Evolutionary conservation across 2,888 invertebrate species (phyloP).

Genomic region (Blera fallax): DNA sequence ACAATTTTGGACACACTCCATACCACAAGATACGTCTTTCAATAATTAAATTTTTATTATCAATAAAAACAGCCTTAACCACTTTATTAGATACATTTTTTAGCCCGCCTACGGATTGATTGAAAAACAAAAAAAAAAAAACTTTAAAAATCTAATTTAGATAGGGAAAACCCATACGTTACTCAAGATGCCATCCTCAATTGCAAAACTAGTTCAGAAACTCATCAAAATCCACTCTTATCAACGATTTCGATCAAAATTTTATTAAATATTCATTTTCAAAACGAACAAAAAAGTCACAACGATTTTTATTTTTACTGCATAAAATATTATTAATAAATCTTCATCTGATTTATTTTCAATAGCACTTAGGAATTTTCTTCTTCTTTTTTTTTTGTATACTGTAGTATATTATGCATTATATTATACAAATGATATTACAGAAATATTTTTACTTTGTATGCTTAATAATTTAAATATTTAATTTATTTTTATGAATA

Average conservation of each 20-base stretch:
- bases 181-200: background rate
- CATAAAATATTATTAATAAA: conserved; percentile 52
- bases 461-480: conserved; percentile 55
- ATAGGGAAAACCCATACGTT: background rate
- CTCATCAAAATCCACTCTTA: background rate
- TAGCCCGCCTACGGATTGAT: conserved; percentile 20
- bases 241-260: conserved; percentile 28
- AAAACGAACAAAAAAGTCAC: background rate
- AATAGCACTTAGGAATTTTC: conserved; percentile 52
- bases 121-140: background rate
- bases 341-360: conserved; percentile 44
- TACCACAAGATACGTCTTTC: background rate
- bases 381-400: background rate
- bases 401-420: background rate
- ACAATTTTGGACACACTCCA: background rate
- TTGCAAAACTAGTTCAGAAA: conserved; percentile 33
- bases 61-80: conserved; percentile 44
- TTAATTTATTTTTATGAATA: conserved; percentile 65
- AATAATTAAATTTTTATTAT: conserved; percentile 22
- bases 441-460: conserved; percentile 5
- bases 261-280: conserved; percentile 26
- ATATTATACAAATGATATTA: conserved; percentile 5
- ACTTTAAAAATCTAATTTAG: background rate
- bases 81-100: conserved; percentile 28
- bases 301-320: background rate